Percentiles rank a stretch among this genome's conserved stretches.
Conservation (phyloP, 2,888 invertebrate genomes). For the Aphidoletes aphidimyza region DNA sequence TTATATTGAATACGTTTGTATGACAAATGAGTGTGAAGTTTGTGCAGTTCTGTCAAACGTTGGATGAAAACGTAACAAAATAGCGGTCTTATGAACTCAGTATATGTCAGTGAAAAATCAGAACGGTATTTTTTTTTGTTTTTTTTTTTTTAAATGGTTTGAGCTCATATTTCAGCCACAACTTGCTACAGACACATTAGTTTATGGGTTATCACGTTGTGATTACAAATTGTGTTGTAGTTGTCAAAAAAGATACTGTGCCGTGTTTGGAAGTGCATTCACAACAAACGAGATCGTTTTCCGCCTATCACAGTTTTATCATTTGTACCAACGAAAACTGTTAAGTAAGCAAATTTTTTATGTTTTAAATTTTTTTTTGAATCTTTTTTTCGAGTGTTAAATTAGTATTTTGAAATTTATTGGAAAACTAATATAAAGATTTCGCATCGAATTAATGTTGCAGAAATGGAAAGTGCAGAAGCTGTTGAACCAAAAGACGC, state of each 20-base stretch:
- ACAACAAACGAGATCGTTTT: neutral
- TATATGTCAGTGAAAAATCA: neutral
- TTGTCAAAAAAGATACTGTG: neutral
- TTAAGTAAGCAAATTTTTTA: neutral
- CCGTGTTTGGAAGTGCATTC: neutral
- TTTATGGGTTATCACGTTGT: no score
- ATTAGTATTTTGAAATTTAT: no score
- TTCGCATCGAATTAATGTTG: neutral
- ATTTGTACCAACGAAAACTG: neutral
- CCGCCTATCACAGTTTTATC: neutral
- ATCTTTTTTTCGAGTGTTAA: no score
- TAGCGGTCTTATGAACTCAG: neutral
- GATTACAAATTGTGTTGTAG: no score
- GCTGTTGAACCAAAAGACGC: no score
- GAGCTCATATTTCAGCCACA: no score
- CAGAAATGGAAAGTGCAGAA: no score
- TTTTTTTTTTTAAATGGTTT: no score
- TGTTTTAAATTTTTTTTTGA: no score
- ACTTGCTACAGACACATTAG: no score
- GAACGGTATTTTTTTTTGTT: slow-evolving; percentile 6
- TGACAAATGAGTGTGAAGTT: neutral
- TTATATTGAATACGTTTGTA: neutral
- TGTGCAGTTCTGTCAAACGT: neutral
- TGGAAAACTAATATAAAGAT: no score
- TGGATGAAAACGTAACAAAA: no score